These are phyloP conservation scores for Erpobdella octoculata DNA, from an alignment of 2,888 invertebrate genomes.

Conservation along the genomic window DNA sequence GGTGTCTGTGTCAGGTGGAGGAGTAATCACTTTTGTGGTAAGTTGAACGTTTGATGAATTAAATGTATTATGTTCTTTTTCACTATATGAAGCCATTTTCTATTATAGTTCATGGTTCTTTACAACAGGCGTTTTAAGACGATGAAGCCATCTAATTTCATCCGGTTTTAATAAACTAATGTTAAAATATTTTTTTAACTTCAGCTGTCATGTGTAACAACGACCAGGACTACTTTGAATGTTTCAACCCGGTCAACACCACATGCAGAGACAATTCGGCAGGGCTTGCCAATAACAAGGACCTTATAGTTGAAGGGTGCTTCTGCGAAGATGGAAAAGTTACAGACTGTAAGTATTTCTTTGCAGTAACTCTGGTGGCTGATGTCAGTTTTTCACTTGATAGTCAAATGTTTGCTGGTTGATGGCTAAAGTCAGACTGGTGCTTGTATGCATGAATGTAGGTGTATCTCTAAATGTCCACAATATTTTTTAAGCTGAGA, in stretches of 20 bases:
- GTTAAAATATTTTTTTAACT: conserved; percentile 1
- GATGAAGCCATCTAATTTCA: not conserved
- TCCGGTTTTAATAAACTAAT: not conserved
- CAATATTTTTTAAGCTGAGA: too few relatives aligned
- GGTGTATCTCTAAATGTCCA: too few relatives aligned
- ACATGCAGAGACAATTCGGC: conserved; percentile 31
- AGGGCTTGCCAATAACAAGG: conserved; percentile 15
- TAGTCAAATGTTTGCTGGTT: too few relatives aligned
- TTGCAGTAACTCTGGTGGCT: too few relatives aligned
- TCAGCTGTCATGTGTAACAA: conserved; percentile 34
- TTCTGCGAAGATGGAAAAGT: conserved; percentile 31
- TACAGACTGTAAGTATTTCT: conserved; percentile 20
- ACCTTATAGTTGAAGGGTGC: conserved; percentile 33
- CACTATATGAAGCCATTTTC: too few relatives aligned
- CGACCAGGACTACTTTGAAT: conserved; percentile 32
- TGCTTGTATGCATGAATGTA: too few relatives aligned
- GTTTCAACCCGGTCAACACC: conserved; percentile 22
- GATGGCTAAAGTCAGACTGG: too few relatives aligned
- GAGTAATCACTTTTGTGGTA: conserved; percentile 21
- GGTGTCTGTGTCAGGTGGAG: conserved; percentile 24
- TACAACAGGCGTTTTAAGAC: not conserved
- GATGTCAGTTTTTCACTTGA: too few relatives aligned
- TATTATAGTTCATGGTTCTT: too few relatives aligned
- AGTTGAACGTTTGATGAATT: too few relatives aligned
- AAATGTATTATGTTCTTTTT: too few relatives aligned